These are phyloP conservation scores for Pentalonia nigronervosa DNA, from an alignment of 1,140 invertebrate species.

Conservation along the genomic window DNA sequence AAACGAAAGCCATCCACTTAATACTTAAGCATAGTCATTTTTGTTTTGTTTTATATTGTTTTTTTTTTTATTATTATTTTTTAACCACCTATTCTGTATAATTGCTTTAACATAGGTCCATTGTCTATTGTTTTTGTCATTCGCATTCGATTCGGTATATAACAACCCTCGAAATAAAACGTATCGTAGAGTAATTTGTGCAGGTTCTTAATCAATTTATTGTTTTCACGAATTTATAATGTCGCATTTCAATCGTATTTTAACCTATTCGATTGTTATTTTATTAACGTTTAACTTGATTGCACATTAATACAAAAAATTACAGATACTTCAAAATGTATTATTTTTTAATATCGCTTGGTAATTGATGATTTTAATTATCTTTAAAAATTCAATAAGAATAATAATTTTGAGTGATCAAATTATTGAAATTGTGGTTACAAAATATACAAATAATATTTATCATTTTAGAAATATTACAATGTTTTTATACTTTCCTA, in stretches of 20 bases:
- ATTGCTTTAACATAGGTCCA: neutral
- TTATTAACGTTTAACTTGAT: neutral
- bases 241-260: neutral
- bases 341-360: neutral
- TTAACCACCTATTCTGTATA: neutral
- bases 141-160: neutral
- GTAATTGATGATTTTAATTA: neutral
- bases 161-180: neutral
- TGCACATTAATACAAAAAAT: neutral
- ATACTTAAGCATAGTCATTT: neutral
- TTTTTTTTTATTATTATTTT: neutral
- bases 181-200: neutral
- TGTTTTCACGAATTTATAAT: neutral
- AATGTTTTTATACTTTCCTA: neutral
- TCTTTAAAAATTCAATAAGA: neutral
- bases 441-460: neutral
- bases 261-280: neutral
- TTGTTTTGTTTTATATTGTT: too few relatives aligned
- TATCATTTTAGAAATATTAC: neutral
- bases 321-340: neutral
- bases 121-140: slow-evolving; percentile 6
- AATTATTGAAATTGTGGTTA: neutral
- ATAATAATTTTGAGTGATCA: neutral
- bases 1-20: neutral
- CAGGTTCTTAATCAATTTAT: neutral